These are phyloP conservation scores for Psilopsiagon aymara DNA, from an alignment of 2,113 vertebrate species.

Conservation along the genomic window DNA sequence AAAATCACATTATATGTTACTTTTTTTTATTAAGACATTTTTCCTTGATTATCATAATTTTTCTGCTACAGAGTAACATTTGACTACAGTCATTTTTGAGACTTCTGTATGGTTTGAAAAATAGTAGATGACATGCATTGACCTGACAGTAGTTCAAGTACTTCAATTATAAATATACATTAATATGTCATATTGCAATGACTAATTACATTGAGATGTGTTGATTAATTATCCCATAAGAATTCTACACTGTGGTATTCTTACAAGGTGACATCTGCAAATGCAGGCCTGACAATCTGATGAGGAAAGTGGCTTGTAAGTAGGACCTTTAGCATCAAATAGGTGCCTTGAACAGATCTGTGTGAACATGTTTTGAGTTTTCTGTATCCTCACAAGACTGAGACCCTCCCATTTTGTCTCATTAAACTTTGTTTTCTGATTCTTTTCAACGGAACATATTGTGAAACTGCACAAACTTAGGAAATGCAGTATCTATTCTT, in stretches of 20 bases:
- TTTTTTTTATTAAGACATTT: background rate
- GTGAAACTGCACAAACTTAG: background rate
- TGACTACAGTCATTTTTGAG: background rate
- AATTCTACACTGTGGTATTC: background rate
- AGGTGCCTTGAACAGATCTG: background rate
- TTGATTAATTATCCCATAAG: slow-evolving; percentile 39
- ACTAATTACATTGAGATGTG: slow-evolving; percentile 38
- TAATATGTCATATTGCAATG: slow-evolving; percentile 30
- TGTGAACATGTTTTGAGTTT: background rate
- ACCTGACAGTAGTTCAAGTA: slow-evolving; percentile 41
- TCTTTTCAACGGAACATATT: background rate
- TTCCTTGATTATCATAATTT: background rate
- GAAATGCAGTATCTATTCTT: background rate
- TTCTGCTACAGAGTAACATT: background rate
- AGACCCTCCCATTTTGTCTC: background rate
- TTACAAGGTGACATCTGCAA: slow-evolving; percentile 39
- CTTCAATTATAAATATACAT: slow-evolving; percentile 51
- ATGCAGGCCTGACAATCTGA: background rate
- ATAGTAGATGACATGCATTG: background rate
- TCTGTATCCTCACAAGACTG: background rate
- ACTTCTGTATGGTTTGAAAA: slow-evolving; percentile 9
- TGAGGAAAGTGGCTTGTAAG: background rate
- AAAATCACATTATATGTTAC: background rate
- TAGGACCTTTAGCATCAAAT: background rate
- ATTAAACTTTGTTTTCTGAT: background rate